Conservation (phyloP, 1,140 invertebrate genomes). For the Drosophila ficusphila region DNA sequence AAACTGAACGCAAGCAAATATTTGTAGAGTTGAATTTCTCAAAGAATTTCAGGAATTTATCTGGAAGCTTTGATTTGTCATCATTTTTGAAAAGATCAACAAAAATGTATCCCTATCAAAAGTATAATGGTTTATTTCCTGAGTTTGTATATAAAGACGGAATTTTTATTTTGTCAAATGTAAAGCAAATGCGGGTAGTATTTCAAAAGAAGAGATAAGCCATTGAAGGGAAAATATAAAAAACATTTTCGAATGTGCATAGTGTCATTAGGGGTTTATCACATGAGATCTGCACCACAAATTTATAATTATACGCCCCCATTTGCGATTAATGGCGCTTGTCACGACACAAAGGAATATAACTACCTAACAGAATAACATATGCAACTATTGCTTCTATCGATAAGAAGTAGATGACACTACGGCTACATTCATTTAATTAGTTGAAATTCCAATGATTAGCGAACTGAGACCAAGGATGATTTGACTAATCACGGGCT, state of each 20-base stretch:
- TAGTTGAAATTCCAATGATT: not conserved
- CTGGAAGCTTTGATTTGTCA: no score
- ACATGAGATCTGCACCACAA: constrained; percentile 13
- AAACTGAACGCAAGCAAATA: no score
- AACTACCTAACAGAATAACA: not conserved
- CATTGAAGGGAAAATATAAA: not conserved
- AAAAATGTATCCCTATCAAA: no score
- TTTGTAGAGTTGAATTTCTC: no score
- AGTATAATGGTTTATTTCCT: no score
- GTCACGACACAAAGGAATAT: constrained; percentile 15
- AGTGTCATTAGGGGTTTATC: not conserved
- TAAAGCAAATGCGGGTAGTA: constrained; percentile 9
- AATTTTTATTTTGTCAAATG: no score
- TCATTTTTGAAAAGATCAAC: no score
- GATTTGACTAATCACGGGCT: not conserved
- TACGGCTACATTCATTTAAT: not conserved
- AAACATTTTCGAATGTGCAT: no score
- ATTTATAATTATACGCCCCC: constrained; percentile 26
- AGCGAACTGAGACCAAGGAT: not conserved
- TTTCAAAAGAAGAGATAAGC: not conserved
- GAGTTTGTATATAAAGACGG: no score
- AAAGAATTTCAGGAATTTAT: no score
- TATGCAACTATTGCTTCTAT: not conserved
- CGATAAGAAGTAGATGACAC: not conserved
- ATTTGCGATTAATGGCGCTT: constrained; percentile 25